Evolutionary conservation across 2,888 invertebrate genomes (phyloP).

Genomic region (Ophioninae sp.): DNA sequence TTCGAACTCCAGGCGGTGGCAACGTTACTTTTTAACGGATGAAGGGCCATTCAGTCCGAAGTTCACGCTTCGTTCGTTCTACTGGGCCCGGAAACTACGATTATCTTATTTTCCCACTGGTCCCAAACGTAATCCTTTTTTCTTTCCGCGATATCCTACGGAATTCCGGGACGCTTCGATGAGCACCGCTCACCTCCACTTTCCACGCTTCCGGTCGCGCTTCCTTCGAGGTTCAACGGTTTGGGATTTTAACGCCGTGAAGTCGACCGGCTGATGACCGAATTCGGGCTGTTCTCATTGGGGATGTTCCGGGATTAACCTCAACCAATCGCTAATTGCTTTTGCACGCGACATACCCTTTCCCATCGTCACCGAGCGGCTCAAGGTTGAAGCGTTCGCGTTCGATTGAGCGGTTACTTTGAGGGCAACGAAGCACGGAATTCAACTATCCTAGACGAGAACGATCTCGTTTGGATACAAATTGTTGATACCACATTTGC

Average conservation of each 20-base stretch:
- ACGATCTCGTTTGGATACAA: constrained; percentile 8
- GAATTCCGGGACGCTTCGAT: neutral
- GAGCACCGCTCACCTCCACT: neutral
- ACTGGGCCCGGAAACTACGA: neutral
- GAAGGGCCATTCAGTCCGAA: neutral
- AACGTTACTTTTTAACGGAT: neutral
- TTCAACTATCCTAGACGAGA: constrained; percentile 55
- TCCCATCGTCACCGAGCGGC: no score
- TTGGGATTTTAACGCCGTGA: neutral
- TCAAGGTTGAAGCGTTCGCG: neutral
- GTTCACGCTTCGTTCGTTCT: neutral
- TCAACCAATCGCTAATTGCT: no score
- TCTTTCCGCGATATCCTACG: neutral
- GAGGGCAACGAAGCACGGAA: constrained; percentile 58
- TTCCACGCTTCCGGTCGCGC: neutral
- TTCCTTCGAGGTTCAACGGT: neutral
- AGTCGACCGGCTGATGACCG: neutral
- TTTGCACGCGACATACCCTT: no score
- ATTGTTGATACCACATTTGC: constrained; percentile 43
- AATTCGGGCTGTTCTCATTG: neutral
- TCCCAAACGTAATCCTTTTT: neutral
- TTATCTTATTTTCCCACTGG: neutral
- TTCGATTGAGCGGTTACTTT: constrained; percentile 60
- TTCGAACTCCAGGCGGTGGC: neutral
- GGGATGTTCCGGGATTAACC: neutral